Base-by-base conservation (phyloP, 2,888 invertebrate species). In the Ceriagrion tenellum region DNA sequence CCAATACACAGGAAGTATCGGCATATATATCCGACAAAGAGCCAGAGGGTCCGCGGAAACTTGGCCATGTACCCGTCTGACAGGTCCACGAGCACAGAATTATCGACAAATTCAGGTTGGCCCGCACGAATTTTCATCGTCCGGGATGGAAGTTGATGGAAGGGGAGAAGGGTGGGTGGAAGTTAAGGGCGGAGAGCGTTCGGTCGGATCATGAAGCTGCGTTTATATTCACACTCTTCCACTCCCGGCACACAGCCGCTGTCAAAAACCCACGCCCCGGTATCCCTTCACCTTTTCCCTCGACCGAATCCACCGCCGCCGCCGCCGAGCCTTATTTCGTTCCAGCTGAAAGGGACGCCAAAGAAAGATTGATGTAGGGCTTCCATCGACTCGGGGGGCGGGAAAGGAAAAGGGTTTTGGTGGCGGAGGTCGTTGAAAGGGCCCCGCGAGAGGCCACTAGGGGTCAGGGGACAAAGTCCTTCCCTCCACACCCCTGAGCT, bases 361-460 rank as follows among this genome's bases (percentile, higher is more conserved):
- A 63, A 93, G 74, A 93, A 93, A 93, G 93, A 93, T 93, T 93
- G 93, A 93, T 93, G 93, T 47, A n/a, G 69, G 93, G 69, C 47
- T 93, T 93, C 74, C 23, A 26, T n/a, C 26, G 35, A 74, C 30
- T 81, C 12, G 4, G 12, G 30, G 35, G 30, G 16, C 81, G 18
- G 35, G 20, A 3, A n/a, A n/a, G 63, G 23, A 26, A 74, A 69
- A 74, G 30, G 16, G 93, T 30, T 93, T 35, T 74, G 59, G 23
- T 35, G 40, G 91, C n/a, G 63, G 93, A 12, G 18, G 18, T 30
- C 35, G 30, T 90, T n/a, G 59, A 59, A 35, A 30, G 59, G 2
- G 59, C 3, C 63, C 35, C 40, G 55, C 40, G 40, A 74, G 47
- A 10, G 59, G 35, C 35, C 63, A 30, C 35, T n/a, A 74, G 69